Evolutionary conservation across 2,113 vertebrate genomes (phyloP).

Genomic region (Poeciliopsis retropinna): DNA sequence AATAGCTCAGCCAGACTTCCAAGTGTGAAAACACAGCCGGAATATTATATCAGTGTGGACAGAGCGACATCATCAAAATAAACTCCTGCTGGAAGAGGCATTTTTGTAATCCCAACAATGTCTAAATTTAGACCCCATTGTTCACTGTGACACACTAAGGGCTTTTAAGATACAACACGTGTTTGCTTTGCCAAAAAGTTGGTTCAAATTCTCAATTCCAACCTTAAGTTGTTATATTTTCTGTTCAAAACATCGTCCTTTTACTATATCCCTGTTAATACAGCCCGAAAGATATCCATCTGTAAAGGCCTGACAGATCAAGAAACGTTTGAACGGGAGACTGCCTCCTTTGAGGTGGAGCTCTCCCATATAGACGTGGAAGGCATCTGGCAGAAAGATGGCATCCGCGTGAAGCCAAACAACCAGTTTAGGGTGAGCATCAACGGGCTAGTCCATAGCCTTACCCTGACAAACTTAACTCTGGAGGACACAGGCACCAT

Average conservation of each 20-base stretch:
- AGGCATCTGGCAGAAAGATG: slow-evolving; percentile 89
- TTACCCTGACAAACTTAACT: slow-evolving; percentile 84
- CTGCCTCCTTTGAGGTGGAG: slow-evolving; percentile 88
- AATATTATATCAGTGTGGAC: slow-evolving; percentile 21
- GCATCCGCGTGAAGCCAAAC: slow-evolving; percentile 87
- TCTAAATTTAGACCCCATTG: slow-evolving; percentile 36
- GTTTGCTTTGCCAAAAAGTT: neutral
- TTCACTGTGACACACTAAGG: slow-evolving; percentile 32
- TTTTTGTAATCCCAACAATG: slow-evolving; percentile 23
- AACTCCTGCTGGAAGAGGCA: slow-evolving; percentile 21
- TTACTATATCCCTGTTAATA: neutral
- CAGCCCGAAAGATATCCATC: slow-evolving; percentile 87
- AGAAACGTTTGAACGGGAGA: slow-evolving; percentile 87
- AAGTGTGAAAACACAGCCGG: slow-evolving; percentile 43
- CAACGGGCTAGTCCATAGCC: slow-evolving; percentile 80
- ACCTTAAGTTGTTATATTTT: neutral
- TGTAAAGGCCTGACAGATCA: slow-evolving; percentile 81
- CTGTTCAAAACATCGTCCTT: neutral
- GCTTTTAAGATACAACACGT: neutral
- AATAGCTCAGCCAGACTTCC: slow-evolving; percentile 48
- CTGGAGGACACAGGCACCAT: slow-evolving; percentile 88
- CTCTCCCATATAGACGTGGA: slow-evolving; percentile 87
- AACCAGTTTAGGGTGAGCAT: slow-evolving; percentile 81
- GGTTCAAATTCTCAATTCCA: neutral
- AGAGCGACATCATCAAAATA: slow-evolving; percentile 31